These are phyloP conservation scores for Acrocephalus arundinaceus DNA, from an alignment of 2,113 vertebrate species.

Conservation along the genomic window DNA sequence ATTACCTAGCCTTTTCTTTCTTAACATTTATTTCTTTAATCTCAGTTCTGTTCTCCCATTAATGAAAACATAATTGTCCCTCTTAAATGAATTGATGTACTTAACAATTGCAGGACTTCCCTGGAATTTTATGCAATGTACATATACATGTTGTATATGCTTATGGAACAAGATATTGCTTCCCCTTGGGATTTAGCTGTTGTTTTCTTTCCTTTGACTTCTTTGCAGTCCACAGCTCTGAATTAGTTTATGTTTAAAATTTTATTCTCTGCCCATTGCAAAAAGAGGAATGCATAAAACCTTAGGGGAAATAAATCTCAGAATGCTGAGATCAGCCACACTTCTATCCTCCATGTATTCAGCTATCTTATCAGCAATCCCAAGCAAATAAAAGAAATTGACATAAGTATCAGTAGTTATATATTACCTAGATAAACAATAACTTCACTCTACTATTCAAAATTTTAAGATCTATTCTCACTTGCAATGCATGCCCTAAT, in stretches of 20 bases:
- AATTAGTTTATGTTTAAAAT: not conserved
- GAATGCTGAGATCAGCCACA: not conserved
- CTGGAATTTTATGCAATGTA: not conserved
- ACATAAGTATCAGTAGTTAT: not conserved
- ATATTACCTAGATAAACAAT: not conserved
- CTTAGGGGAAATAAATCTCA: not conserved
- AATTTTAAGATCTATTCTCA: not conserved
- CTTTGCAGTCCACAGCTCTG: not conserved
- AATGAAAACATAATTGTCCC: not conserved
- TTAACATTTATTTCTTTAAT: not conserved
- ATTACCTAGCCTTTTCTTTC: not conserved
- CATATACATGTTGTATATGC: not conserved
- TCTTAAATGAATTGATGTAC: not conserved
- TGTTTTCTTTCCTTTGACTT: not conserved
- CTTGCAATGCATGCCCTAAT: not conserved
- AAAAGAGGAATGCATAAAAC: not conserved
- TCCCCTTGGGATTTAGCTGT: not conserved
- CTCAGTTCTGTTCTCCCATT: not conserved
- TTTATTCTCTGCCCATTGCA: accelerated
- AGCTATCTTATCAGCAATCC: not conserved
- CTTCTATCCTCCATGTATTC: not conserved
- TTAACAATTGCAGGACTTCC: not conserved
- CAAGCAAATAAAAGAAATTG: not conserved
- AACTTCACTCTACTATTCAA: not conserved
- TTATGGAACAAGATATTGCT: not conserved